Evolutionary conservation across 2,113 vertebrate species (phyloP), one percentile per base, ranked within the genome.

Genomic region (Corythornis cristatus): DNA sequence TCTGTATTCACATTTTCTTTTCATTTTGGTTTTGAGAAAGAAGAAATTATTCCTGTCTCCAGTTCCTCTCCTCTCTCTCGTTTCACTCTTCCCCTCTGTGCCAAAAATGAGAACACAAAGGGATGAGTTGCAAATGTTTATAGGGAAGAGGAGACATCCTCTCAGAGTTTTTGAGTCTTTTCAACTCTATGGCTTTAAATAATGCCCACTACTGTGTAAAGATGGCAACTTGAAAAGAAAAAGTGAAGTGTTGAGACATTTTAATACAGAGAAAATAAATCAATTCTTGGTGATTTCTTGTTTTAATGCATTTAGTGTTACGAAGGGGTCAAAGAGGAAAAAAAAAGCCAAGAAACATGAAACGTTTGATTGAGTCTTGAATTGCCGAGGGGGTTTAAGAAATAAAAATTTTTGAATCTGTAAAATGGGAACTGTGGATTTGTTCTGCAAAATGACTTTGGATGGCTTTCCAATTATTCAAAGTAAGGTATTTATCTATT

Each of bases 41-140:
- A 60, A 91, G 89, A 88, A 93, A 92, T 95, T 93, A 92, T 95
- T 95, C 85, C 85, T 87, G 50, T 62, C 72, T 91, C n/a, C 58
- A 16, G 50, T n/a, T 86, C 43, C 78, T 88, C 60, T 35, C 54
- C 77, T 71, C 2, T 89, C 80, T 46, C n/a, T 80, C 0, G 0
- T 62, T 81, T 75, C 81, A 50, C n/a, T 57, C n/a, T 19, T 48
- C 72, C 60, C 43, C 51, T 67, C 67, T 42, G 43, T 90, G 83
- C 86, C 77, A 87, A 82, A 93, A 81, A 58, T 19, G 28, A 84
- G 77, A 85, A 56, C 60, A 83, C 70, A 88, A 91, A 85, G 83
- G 66, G 62, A 61, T 62, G 72, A 67, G 93, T 91, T 57, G 83
- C 68, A 86, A 89, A 81, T 86, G 65, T 90, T 96, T 93, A 48